phyloP scores from a whole-genome alignment of 1,140 invertebrate species.

The Lutraria rhynchaena region DNA sequence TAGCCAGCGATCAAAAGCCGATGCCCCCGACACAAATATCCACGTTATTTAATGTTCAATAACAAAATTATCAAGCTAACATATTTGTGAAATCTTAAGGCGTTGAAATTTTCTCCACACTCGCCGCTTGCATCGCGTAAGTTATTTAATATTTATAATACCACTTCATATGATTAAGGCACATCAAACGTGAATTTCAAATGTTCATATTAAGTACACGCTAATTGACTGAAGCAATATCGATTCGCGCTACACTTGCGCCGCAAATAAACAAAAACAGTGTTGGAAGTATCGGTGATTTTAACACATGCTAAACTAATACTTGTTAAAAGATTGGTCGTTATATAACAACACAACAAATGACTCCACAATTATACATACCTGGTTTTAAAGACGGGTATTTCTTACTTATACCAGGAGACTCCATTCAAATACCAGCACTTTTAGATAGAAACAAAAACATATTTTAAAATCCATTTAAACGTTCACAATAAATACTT shows the following conservation, averaged over 20 bases:
- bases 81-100: no score
- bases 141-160: no score
- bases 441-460: slow-evolving; percentile 5
- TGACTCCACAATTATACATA: background rate
- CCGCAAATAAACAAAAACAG: background rate
- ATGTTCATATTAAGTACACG: background rate
- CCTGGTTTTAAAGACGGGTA: slow-evolving; percentile 32
- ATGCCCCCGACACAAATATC: no score
- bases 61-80: no score
- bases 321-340: background rate
- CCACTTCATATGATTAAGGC: no score
- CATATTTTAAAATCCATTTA: slow-evolving; percentile 25
- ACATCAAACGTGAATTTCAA: no score
- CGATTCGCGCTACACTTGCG: no score
- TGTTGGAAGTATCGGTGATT: background rate
- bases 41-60: no score
- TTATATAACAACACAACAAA: background rate
- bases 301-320: no score
- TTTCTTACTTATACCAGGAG: slow-evolving; percentile 17
- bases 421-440: slow-evolving; percentile 26
- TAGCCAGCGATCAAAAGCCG: no score
- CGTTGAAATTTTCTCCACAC: no score
- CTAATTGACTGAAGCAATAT: background rate
- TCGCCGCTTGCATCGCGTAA: no score
- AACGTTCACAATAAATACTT: slow-evolving; percentile 32